These are phyloP conservation scores for Acrobasis consociella DNA, from an alignment of 2,888 invertebrate genomes.

Conservation along the genomic window DNA sequence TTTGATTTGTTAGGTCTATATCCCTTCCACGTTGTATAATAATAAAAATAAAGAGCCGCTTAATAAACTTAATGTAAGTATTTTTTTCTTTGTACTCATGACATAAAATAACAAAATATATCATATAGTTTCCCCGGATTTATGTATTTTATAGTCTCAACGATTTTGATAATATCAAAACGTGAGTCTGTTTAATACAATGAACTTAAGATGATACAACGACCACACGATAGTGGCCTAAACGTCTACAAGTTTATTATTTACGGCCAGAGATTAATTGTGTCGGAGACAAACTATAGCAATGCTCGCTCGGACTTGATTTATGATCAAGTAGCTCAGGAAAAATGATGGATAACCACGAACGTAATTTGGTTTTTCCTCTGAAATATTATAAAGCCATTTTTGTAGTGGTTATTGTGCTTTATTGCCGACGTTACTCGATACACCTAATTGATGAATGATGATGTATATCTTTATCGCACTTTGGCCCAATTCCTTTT, in stretches of 20 bases:
- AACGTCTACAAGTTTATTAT: slow-evolving; percentile 4
- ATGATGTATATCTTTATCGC: slow-evolving; percentile 3
- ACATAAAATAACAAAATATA: too few relatives aligned
- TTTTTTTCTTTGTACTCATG: too few relatives aligned
- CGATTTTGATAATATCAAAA: too few relatives aligned
- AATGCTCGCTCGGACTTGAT: slow-evolving; percentile 34
- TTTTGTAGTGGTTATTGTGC: slow-evolving; percentile 19
- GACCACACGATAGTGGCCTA: not conserved
- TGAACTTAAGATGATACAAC: too few relatives aligned
- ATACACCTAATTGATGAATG: slow-evolving; percentile 7
- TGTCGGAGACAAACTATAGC: slow-evolving; percentile 20
- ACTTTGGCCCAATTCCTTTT: not conserved
- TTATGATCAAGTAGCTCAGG: slow-evolving; percentile 31
- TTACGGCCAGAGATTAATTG: slow-evolving; percentile 12
- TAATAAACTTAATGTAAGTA: too few relatives aligned
- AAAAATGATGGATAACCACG: slow-evolving; percentile 36
- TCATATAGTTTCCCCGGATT: too few relatives aligned
- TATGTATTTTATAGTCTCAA: too few relatives aligned
- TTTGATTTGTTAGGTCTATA: too few relatives aligned
- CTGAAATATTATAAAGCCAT: slow-evolving; percentile 28
- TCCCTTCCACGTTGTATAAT: too few relatives aligned
- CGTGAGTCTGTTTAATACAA: too few relatives aligned
- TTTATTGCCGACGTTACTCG: not conserved
- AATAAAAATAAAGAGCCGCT: too few relatives aligned
- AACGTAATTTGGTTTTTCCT: slow-evolving; percentile 35